These are phyloP conservation scores for Pipistrellus pipistrellus DNA, from an alignment of 2,797 vertebrate genomes.

Conservation along the genomic window DNA sequence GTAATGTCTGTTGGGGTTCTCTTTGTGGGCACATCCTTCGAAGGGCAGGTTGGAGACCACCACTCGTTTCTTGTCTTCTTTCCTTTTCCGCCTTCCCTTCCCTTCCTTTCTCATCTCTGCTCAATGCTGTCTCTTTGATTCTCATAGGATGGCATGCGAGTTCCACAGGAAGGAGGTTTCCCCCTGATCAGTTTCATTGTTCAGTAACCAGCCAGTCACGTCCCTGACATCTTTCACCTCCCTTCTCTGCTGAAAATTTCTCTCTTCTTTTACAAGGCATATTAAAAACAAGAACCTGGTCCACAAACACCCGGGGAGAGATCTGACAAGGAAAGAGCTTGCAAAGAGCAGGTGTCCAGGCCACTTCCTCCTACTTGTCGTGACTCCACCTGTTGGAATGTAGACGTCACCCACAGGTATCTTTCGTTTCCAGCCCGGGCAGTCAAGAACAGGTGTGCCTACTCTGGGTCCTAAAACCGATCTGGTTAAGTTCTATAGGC, in stretches of 20 bases:
- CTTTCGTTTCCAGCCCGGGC: conserved; percentile 81
- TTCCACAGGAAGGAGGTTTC: conserved; percentile 76
- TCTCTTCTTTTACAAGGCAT: conserved; percentile 45
- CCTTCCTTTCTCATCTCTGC: conserved; percentile 87
- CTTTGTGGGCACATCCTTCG: conserved; percentile 87
- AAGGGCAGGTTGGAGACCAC: conserved; percentile 92
- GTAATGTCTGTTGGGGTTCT: conserved; percentile 93
- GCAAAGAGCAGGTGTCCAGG: conserved; percentile 36
- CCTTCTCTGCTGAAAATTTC: background rate
- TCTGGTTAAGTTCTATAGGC: conserved; percentile 27
- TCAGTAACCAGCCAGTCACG: conserved; percentile 68
- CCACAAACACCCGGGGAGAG: background rate
- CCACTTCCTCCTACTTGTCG: conserved; percentile 67
- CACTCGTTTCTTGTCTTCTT: conserved; percentile 89
- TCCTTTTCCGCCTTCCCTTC: conserved; percentile 86
- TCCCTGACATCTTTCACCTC: conserved; percentile 80
- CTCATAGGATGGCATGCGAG: conserved; percentile 85
- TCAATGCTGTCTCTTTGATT: conserved; percentile 82
- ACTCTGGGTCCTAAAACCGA: conserved; percentile 84
- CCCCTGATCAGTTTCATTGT: conserved; percentile 70
- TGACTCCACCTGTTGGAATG: conserved; percentile 84
- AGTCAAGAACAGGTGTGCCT: conserved; percentile 58
- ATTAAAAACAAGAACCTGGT: background rate
- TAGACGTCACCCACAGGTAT: conserved; percentile 82
- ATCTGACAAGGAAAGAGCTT: background rate